These are phyloP conservation scores for Agelaius tricolor DNA, from an alignment of 2,113 vertebrate genomes.

Conservation along the genomic window DNA sequence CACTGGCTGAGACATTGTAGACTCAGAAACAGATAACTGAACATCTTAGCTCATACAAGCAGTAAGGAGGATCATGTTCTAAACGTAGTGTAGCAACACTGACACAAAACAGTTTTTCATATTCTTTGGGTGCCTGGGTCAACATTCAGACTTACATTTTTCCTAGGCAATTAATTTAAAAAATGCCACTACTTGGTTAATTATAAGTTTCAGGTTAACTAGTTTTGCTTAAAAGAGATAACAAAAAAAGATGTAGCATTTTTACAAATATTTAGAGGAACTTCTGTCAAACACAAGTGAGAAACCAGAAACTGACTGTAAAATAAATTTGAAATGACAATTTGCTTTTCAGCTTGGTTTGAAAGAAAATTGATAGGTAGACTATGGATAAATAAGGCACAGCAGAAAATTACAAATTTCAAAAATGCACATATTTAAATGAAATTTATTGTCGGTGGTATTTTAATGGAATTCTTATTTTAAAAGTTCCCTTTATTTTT, in stretches of 20 bases:
- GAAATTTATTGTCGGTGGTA: neutral
- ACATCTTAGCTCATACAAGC: neutral
- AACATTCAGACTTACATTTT: neutral
- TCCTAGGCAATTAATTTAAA: fast-evolving
- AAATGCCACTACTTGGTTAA: neutral
- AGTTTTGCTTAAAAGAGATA: neutral
- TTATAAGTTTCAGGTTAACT: neutral
- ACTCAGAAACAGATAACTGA: neutral
- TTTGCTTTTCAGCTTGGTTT: neutral
- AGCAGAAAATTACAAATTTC: neutral
- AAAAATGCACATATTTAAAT: neutral
- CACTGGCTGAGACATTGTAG: neutral
- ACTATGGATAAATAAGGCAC: neutral
- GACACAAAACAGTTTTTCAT: neutral
- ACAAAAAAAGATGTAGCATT: neutral
- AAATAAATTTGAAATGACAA: neutral
- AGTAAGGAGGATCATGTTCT: neutral
- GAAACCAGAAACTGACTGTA: neutral
- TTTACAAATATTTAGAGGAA: neutral
- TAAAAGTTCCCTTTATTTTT: neutral
- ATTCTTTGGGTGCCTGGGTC: neutral
- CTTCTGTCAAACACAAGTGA: neutral
- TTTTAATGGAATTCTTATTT: neutral
- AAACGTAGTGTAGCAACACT: neutral
- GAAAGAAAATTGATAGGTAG: neutral